A percentile compares a stretch with the other conserved stretches of the same genome.
Conservation (phyloP, 2,113 vertebrate genomes). For the Aix galericulata region DNA sequence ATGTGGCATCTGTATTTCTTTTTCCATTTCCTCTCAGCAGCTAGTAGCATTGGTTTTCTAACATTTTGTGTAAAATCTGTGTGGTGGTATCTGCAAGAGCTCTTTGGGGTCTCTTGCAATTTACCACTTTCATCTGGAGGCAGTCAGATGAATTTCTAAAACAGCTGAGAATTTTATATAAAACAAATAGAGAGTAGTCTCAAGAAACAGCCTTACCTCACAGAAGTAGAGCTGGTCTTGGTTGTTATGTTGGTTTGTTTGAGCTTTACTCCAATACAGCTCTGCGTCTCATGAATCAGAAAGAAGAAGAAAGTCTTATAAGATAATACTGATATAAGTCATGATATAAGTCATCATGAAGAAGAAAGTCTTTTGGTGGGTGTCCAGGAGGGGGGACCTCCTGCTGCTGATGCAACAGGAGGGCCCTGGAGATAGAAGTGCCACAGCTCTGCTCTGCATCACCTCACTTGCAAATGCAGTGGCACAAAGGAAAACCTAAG, state of each 20-base stretch:
- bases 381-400: not conserved
- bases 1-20: not conserved
- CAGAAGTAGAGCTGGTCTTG: not conserved
- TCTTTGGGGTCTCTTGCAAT: not conserved
- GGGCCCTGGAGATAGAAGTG: not conserved
- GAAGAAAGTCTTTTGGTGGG: not conserved
- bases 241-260: too few relatives aligned
- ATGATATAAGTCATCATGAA: too few relatives aligned
- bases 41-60: not conserved
- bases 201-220: not conserved
- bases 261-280: not conserved
- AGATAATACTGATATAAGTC: too few relatives aligned
- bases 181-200: not conserved
- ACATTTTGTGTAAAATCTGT: not conserved
- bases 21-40: not conserved
- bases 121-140: not conserved
- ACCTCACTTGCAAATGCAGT: not conserved
- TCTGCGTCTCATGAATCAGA: not conserved
- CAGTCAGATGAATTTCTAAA: not conserved
- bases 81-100: not conserved
- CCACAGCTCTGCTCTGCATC: not conserved
- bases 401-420: accelerated
- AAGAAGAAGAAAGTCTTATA: not conserved
- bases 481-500: not conserved
- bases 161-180: not conserved